Evolutionary conservation across 2,888 invertebrate species (phyloP).

Genomic region (Ophion ellenae): DNA sequence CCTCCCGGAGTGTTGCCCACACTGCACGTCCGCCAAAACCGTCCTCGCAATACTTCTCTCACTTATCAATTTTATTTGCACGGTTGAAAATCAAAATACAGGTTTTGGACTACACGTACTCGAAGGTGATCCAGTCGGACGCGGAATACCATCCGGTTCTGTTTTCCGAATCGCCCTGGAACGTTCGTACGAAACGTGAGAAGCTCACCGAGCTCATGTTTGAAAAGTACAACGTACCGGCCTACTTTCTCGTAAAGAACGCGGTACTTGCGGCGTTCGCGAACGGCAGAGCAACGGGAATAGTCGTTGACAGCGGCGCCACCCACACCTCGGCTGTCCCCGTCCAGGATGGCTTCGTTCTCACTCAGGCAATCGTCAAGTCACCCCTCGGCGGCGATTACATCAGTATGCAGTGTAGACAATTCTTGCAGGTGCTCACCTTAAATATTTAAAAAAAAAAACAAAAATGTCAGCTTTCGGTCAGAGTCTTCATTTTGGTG

Average conservation of each 20-base stretch:
- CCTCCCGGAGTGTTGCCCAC: too few species aligned
- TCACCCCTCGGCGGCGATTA: conserved; percentile 99
- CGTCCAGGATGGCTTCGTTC: conserved; percentile 97
- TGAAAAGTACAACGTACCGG: conserved; percentile 99
- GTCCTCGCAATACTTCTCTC: not conserved
- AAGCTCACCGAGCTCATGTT: conserved; percentile 98
- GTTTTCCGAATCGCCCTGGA: conserved; percentile 99
- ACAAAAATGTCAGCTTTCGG: too few species aligned
- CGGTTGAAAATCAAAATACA: conserved; percentile 49
- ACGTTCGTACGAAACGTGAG: conserved; percentile 95
- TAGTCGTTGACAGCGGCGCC: conserved; percentile 98
- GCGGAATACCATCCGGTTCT: conserved; percentile 98
- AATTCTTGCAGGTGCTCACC: conserved; percentile 85
- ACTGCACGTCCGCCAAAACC: too few species aligned
- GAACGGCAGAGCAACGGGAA: conserved; percentile 94
- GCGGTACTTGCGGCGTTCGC: conserved; percentile 99
- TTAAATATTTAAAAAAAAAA: too few species aligned
- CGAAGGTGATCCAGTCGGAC: conserved; percentile 96
- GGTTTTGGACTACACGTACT: conserved; percentile 94
- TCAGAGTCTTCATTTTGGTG: not conserved
- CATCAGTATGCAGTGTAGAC: conserved; percentile 90
- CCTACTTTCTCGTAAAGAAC: conserved; percentile 98
- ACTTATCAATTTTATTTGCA: not conserved
- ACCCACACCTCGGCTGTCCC: conserved; percentile 99
- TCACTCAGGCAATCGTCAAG: conserved; percentile 97